These are phyloP conservation scores for Notiomystis cincta DNA, from an alignment of 2,113 vertebrate genomes.

Conservation along the genomic window DNA sequence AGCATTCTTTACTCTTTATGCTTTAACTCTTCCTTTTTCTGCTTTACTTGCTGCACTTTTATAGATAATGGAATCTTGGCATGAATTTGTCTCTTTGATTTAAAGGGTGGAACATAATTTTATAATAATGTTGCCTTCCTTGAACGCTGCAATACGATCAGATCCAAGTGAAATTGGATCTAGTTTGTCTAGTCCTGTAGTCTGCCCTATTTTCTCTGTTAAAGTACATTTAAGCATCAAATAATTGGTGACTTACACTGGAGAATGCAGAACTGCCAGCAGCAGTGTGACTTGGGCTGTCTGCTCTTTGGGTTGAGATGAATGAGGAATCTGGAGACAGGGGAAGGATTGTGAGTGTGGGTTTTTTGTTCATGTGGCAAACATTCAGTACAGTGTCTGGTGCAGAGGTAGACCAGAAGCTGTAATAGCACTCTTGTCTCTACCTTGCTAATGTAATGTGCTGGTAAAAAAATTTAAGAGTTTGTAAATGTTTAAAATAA, in stretches of 20 bases:
- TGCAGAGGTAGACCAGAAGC: neutral
- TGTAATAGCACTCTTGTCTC: neutral
- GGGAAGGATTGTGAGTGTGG: neutral
- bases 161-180: constrained; percentile 4
- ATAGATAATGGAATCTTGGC: neutral
- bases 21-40: neutral
- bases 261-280: neutral
- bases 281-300: neutral
- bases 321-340: neutral
- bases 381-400: neutral
- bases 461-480: neutral
- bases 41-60: neutral
- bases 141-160: neutral
- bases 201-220: neutral
- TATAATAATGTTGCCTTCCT: neutral
- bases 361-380: neutral
- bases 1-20: neutral
- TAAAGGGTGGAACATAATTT: neutral
- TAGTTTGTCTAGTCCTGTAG: neutral
- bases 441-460: neutral
- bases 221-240: neutral
- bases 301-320: neutral
- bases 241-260: neutral
- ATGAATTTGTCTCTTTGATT: neutral
- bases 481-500: neutral